Conservation (phyloP, 2,797 vertebrate species). For the Prionace glauca region DNA sequence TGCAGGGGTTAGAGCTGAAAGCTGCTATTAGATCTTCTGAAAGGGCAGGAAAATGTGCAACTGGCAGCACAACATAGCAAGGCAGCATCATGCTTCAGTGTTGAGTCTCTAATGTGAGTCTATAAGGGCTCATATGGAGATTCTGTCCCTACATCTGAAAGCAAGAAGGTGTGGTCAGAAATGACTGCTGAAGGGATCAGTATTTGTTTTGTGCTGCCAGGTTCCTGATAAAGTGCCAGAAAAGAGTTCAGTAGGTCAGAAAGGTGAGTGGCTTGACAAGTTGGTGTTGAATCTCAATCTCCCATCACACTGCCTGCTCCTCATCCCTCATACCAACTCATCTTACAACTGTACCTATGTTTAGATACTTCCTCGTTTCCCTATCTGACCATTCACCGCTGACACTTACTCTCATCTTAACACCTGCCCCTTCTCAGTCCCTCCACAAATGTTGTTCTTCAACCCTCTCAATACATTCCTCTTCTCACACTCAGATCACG, state of each 20-base stretch:
- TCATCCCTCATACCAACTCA: too few relatives aligned
- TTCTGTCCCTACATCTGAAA: neutral
- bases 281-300: neutral
- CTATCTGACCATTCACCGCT: too few relatives aligned
- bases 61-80: too few relatives aligned
- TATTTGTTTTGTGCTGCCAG: neutral
- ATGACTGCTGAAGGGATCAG: too few relatives aligned
- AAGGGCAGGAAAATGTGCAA: too few relatives aligned
- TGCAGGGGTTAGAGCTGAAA: too few relatives aligned
- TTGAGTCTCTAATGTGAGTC: neutral
- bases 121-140: neutral
- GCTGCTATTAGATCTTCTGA: too few relatives aligned
- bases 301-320: neutral
- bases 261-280: neutral
- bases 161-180: neutral
- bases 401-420: too few relatives aligned
- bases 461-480: neutral
- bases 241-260: neutral
- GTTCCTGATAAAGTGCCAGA: neutral
- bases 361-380: too few relatives aligned
- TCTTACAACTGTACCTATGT: too few relatives aligned
- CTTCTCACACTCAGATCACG: neutral
- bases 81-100: neutral
- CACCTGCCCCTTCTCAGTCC: neutral
- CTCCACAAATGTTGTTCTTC: neutral